Conservation (phyloP, 2,888 invertebrate species). For the Philereme transversata region DNA sequence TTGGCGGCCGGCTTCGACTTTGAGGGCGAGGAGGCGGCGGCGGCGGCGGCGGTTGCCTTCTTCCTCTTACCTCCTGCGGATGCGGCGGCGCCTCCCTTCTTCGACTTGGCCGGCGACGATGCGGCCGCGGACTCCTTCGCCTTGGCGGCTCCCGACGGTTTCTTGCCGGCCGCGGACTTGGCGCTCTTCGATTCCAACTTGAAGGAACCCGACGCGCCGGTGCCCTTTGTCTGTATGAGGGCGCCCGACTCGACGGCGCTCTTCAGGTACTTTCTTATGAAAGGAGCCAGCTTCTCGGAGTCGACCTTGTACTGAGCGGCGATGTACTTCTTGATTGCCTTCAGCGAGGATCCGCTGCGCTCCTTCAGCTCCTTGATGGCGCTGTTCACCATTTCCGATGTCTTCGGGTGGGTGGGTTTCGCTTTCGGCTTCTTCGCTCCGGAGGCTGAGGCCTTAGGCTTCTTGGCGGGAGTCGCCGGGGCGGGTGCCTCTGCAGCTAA, state of each 20-base stretch:
- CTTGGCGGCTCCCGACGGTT: constrained; percentile 38
- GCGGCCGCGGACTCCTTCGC: constrained; percentile 42
- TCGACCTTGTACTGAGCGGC: constrained; percentile 84
- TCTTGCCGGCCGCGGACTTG: constrained; percentile 30
- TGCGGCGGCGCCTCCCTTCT: constrained; percentile 12
- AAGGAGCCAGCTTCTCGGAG: constrained; percentile 81
- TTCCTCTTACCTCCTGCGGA: constrained; percentile 44
- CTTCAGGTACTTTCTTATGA: constrained; percentile 84
- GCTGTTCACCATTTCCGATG: constrained; percentile 79
- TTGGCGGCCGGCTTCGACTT: constrained; percentile 41
- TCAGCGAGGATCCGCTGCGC: constrained; percentile 83
- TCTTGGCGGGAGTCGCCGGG: constrained; percentile 53
- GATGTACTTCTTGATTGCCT: constrained; percentile 86
- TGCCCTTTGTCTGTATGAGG: constrained; percentile 83
- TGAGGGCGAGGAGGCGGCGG: constrained; percentile 44
- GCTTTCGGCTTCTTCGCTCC: constrained; percentile 49
- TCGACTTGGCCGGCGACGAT: constrained; percentile 1
- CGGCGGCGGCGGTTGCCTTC: background rate
- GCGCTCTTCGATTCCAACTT: constrained; percentile 22
- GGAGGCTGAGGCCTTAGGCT: constrained; percentile 44
- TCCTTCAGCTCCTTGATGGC: constrained; percentile 82
- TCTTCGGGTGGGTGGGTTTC: constrained; percentile 58
- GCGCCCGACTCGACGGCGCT: constrained; percentile 78
- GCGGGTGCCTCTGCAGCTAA: constrained; percentile 52
- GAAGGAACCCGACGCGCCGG: constrained; percentile 69